A percentile compares a stretch with the other conserved stretches of the same genome.
These are phyloP conservation scores for Leptinotarsa juncta DNA, from an alignment of 2,888 invertebrate species.

Conservation along the genomic window DNA sequence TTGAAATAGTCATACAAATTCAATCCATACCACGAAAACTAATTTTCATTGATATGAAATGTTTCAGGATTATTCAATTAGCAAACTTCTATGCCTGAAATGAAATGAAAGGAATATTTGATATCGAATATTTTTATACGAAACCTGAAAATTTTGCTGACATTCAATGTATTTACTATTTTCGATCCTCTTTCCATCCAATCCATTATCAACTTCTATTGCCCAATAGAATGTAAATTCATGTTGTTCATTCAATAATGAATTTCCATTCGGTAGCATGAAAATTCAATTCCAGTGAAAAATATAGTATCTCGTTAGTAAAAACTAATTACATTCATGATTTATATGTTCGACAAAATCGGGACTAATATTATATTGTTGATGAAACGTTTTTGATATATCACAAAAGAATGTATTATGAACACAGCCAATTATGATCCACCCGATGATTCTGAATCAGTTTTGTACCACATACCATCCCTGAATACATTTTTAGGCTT, in stretches of 20 bases:
- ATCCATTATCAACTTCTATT: neutral
- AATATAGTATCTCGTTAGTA: slow-evolving; percentile 12
- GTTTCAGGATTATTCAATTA: too few species aligned
- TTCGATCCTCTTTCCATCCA: neutral
- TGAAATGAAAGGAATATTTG: too few species aligned
- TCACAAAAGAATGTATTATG: neutral
- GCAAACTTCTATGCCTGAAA: too few species aligned
- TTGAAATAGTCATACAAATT: too few species aligned
- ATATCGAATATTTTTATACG: too few species aligned
- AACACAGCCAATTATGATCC: neutral
- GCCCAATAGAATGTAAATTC: neutral
- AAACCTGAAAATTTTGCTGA: too few species aligned
- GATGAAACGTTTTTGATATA: neutral
- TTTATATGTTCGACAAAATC: neutral
- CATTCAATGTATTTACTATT: too few species aligned
- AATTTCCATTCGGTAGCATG: neutral
- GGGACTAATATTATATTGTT: neutral
- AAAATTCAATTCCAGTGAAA: slow-evolving; percentile 11
- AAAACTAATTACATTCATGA: slow-evolving; percentile 6
- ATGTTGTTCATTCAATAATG: slow-evolving; percentile 1
- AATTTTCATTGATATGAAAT: too few species aligned
- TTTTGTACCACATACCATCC: too few species aligned
- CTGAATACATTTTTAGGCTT: too few species aligned
- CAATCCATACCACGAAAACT: too few species aligned
- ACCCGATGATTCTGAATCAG: neutral